Evolutionary conservation across 1,140 invertebrate genomes (phyloP).

Genomic region (Muscidifurax raptorellus): DNA sequence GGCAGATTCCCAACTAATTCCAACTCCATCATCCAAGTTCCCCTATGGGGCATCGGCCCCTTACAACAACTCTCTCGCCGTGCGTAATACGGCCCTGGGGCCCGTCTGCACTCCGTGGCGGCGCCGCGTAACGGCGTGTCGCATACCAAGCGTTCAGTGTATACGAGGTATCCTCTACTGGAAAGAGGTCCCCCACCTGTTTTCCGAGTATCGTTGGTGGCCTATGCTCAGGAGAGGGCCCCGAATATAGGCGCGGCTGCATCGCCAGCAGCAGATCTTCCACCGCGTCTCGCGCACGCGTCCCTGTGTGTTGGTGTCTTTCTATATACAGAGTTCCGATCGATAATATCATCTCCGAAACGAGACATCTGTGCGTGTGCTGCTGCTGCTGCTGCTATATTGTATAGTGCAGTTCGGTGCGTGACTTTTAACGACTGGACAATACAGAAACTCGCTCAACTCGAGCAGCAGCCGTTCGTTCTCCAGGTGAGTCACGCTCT

Average conservation of each 20-base stretch:
- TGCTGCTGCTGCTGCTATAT: too few relatives aligned
- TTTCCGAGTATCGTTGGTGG: conserved; percentile 55
- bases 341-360: background rate
- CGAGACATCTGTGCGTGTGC: background rate
- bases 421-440: too few relatives aligned
- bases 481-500: conserved; percentile 12
- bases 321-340: background rate
- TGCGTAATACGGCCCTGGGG: background rate
- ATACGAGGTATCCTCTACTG: background rate
- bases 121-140: background rate
- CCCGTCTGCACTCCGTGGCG: background rate
- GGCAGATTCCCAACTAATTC: too few relatives aligned
- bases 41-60: too few relatives aligned
- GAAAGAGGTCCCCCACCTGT: conserved; percentile 66
- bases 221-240: conserved; percentile 55
- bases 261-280: background rate
- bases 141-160: conserved; percentile 36
- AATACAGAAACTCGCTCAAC: conserved; percentile 1
- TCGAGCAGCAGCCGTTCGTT: background rate
- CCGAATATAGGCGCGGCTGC: conserved; percentile 7
- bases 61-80: background rate
- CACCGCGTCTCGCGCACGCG: background rate
- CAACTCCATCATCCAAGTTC: too few relatives aligned
- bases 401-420: background rate
- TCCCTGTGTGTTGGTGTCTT: too few relatives aligned